These are phyloP conservation scores for Alosa alosa DNA, from an alignment of 2,113 vertebrate genomes.

Conservation along the genomic window DNA sequence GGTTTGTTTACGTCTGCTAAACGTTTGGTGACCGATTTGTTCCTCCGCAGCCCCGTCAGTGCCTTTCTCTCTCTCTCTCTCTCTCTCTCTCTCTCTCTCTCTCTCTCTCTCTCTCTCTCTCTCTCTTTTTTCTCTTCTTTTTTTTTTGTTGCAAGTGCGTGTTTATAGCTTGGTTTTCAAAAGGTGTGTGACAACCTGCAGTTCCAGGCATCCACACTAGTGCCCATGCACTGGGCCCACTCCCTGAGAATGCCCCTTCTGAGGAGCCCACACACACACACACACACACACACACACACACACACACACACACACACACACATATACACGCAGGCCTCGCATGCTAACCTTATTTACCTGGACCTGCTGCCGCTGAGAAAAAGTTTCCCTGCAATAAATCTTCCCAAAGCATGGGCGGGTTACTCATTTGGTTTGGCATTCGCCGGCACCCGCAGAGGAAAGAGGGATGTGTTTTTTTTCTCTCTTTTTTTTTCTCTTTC, in stretches of 20 bases:
- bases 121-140: not conserved
- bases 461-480: slow-evolving; percentile 23
- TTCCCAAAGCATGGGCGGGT: slow-evolving; percentile 49
- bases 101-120: too few species aligned
- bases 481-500: not conserved
- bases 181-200: slow-evolving; percentile 30
- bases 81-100: too few species aligned
- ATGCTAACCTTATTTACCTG: slow-evolving; percentile 48
- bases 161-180: slow-evolving; percentile 28
- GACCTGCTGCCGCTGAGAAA: slow-evolving; percentile 36
- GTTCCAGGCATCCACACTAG: slow-evolving; percentile 25
- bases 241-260: not conserved
- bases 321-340: slow-evolving; percentile 9
- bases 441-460: slow-evolving; percentile 42
- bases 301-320: not conserved
- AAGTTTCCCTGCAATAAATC: slow-evolving; percentile 57
- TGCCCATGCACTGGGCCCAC: not conserved
- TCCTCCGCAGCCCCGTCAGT: not conserved
- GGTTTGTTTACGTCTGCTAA: slow-evolving; percentile 53
- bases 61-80: not conserved
- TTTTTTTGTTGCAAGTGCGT: not conserved
- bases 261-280: not conserved
- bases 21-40: slow-evolving; percentile 31
- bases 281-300: too few species aligned
- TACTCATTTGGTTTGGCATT: slow-evolving; percentile 56